Base-by-base conservation (phyloP, 2,797 vertebrate species). In the Chiloscyllium punctatum region DNA sequence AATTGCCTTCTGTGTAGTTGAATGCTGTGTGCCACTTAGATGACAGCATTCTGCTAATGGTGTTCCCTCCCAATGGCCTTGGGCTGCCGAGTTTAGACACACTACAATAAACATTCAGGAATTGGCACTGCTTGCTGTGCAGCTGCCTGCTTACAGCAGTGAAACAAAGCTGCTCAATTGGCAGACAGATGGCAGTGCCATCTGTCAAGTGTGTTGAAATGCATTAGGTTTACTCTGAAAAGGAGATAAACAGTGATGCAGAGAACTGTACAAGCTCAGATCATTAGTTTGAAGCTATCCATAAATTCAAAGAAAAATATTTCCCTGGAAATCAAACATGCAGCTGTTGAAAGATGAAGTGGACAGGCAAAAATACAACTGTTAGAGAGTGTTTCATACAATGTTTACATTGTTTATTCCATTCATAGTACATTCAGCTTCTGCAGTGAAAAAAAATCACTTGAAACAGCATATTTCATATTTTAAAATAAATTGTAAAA, bases 181-280 rank as follows among this genome's bases (percentile, higher is more conserved):
- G 66, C 69, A 96, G 42, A 57, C 95, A 96, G 94, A 95, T 74
- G 87, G 87, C 95, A 77, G 27, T 91, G 87, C 86, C 95, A 95
- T 95, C 95, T 95, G 95, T 71, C n/a, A 74, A 92, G 33, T 53
- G 13, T 30, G 48, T 33, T 72, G 33, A 74, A 95, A 95, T 72
- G 94, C 30, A 69, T 74, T 77, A 6, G 37, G 42, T 95, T 72
- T 72, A 74, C 48, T 74, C 71, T n/a, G 69, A 95, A 95, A 48
- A 74, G 48, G 48, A 53, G 94, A 21, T 53, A 74, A 95, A 95
- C 23, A 92, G 18, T 69, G n/a, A 23, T 92, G n/a, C 90, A 69
- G n/a, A 51, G 53, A 69, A 21, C 62, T 37, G n/a, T 25, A n/a
- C 9, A 23, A 92, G 90, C 90, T 92, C n/a, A 37, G 37, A 42